A percentile compares a stretch with the other conserved stretches of the same genome.
phyloP scores from a whole-genome alignment of 2,797 vertebrate species.

The Falco naumanni region DNA sequence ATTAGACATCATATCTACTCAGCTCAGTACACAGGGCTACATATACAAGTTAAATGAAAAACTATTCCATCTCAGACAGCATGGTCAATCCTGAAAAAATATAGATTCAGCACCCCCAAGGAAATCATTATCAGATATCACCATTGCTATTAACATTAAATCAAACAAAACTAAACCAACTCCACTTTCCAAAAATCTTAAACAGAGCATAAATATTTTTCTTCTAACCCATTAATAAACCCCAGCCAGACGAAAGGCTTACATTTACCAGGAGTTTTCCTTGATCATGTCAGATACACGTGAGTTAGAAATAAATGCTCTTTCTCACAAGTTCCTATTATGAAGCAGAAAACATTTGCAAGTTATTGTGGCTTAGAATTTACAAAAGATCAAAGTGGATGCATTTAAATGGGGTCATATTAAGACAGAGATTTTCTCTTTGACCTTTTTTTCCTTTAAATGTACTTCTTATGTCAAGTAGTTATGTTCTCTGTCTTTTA shows the following conservation, averaged over 20 bases:
- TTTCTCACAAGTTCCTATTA: neutral
- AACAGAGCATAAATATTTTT: neutral
- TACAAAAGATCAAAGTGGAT: neutral
- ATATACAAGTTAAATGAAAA: neutral
- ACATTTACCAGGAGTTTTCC: neutral
- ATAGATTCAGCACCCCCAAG: neutral
- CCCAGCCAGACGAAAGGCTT: neutral
- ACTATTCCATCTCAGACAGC: neutral
- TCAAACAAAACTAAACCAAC: neutral
- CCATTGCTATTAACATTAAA: neutral
- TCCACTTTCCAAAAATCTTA: neutral
- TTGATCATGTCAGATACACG: rapidly evolving
- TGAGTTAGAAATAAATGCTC: neutral
- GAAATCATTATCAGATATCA: neutral
- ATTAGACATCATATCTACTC: constrained; percentile 8
- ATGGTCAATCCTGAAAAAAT: neutral
- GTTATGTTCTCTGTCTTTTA: neutral
- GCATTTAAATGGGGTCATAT: neutral
- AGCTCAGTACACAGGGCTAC: neutral
- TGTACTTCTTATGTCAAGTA: neutral
- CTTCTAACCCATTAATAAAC: neutral
- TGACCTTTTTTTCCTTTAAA: neutral
- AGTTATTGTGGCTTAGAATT: neutral
- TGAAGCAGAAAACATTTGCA: neutral
- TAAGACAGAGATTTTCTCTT: neutral